Evolutionary conservation across 2,113 vertebrate species (phyloP).

Genomic region (Bos javanicus): DNA sequence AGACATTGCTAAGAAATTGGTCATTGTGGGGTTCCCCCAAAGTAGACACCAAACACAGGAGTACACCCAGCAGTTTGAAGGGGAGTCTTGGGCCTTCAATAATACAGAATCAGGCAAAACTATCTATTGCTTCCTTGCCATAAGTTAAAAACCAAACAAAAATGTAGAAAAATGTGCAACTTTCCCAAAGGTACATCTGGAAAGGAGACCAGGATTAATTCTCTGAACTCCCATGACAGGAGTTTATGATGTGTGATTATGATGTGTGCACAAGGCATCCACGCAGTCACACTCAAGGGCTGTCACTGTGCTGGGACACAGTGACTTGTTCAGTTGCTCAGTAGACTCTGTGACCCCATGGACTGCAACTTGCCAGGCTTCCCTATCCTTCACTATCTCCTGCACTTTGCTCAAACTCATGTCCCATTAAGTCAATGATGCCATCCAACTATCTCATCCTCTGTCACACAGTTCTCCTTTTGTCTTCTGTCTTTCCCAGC

Average conservation of each 20-base stretch:
- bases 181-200: slow-evolving; percentile 4
- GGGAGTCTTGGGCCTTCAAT: background rate
- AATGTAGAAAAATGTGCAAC: background rate
- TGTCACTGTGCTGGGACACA: background rate
- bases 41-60: background rate
- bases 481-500: background rate
- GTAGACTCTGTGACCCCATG: background rate
- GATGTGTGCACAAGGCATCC: background rate
- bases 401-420: background rate
- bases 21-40: background rate
- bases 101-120: background rate
- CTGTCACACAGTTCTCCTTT: background rate
- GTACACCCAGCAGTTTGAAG: background rate
- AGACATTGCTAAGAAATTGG: background rate
- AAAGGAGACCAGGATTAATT: background rate
- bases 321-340: background rate
- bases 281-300: background rate
- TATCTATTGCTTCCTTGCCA: background rate
- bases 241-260: background rate
- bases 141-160: background rate
- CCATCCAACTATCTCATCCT: background rate
- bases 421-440: background rate
- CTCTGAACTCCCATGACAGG: slow-evolving; percentile 25
- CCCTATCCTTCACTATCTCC: background rate
- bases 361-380: background rate